Percentiles rank a stretch among this genome's conserved stretches.
phyloP scores from a whole-genome alignment of 2,113 vertebrate species.

The Mirza zaza region DNA sequence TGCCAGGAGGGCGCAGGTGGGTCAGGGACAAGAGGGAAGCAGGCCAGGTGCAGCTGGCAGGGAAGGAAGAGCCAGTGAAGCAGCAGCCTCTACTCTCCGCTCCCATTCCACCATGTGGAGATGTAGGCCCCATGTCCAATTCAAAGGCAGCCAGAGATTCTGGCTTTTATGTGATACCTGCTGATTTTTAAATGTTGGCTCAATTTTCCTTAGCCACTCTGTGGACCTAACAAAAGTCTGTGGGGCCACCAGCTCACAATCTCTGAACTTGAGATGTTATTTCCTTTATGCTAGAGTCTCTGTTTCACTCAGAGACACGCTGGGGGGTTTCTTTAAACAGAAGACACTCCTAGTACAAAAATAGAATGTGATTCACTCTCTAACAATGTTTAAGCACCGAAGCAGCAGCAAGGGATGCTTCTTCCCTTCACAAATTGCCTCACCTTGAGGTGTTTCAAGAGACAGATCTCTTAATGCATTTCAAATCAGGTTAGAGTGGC shows the following conservation, averaged over 20 bases:
- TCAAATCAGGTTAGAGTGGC: conserved; percentile 59
- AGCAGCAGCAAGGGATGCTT: conserved; percentile 17
- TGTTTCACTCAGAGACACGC: conserved; percentile 41
- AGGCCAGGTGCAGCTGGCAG: background rate
- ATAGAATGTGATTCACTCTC: conserved; percentile 66
- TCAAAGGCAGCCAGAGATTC: background rate
- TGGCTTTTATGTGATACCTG: background rate
- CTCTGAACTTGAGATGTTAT: background rate
- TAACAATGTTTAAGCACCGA: conserved; percentile 11
- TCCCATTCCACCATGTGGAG: background rate
- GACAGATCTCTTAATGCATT: conserved; percentile 65
- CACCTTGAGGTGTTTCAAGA: conserved; percentile 65
- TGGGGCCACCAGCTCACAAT: background rate
- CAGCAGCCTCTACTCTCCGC: background rate
- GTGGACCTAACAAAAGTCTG: background rate
- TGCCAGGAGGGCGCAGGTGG: background rate
- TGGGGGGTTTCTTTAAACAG: conserved; percentile 56
- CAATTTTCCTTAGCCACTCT: background rate
- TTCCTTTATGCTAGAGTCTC: conserved; percentile 30
- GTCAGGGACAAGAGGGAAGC: background rate
- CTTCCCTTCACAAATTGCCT: conserved; percentile 42
- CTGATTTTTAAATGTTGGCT: conserved; percentile 1
- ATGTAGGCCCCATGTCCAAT: background rate
- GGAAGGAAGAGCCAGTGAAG: background rate
- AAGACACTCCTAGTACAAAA: conserved; percentile 56